Conservation (phyloP, 1,140 invertebrate species). For the Nebria ingens region DNA sequence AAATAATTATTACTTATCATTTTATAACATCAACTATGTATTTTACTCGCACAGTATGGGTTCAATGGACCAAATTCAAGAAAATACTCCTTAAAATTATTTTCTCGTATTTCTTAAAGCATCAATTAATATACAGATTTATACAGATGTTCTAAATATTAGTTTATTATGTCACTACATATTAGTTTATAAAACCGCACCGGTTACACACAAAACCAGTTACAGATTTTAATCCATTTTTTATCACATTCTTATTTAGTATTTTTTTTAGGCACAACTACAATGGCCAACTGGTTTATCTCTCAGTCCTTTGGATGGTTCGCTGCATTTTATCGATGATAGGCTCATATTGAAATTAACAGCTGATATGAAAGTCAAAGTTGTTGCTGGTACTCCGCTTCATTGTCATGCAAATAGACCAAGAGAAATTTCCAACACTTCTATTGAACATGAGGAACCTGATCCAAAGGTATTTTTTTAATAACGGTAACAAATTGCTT, state of each 20-base stretch:
- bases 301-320: slow-evolving; percentile 86
- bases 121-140: neutral
- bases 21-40: too few relatives aligned
- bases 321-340: slow-evolving; percentile 91
- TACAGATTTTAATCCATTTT: too few relatives aligned
- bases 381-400: slow-evolving; percentile 82
- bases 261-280: slow-evolving; percentile 58
- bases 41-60: too few relatives aligned
- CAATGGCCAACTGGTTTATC: slow-evolving; percentile 93
- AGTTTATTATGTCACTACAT: too few relatives aligned
- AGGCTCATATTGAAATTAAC: slow-evolving; percentile 85
- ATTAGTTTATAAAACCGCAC: too few relatives aligned
- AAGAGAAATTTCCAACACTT: slow-evolving; percentile 11
- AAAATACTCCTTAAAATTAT: too few relatives aligned
- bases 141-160: too few relatives aligned
- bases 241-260: neutral
- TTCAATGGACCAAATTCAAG: too few relatives aligned
- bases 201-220: too few relatives aligned
- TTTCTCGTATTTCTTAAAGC: too few relatives aligned
- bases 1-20: too few relatives aligned
- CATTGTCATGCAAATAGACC: slow-evolving; percentile 58
- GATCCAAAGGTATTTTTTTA: slow-evolving; percentile 24
- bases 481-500: slow-evolving; percentile 19
- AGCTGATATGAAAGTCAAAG: slow-evolving; percentile 77
- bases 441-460: slow-evolving; percentile 34